Evolutionary conservation across 2,888 invertebrate genomes (phyloP), one percentile per base, ranked within the genome.

Genomic region (Vandiemenella viatica): DNA sequence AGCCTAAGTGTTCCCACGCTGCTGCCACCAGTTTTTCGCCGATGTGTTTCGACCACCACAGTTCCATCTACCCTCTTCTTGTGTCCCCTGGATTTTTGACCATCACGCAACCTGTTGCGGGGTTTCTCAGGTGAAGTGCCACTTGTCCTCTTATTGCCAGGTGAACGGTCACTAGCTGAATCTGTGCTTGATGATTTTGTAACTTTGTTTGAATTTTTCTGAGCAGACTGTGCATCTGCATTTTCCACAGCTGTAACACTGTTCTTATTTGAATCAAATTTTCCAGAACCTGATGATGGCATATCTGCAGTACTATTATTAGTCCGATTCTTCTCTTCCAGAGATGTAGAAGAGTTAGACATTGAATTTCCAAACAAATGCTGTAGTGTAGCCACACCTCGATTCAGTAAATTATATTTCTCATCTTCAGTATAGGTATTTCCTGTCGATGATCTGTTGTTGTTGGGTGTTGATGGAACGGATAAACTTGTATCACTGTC

Each of bases 351-450:
- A 21, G 46, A 46, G 5, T n/a, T 17, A 40, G 46, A 46, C 16
- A 22, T 43, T 13, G 48, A 43, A 17, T 48, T 48, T 19, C 50
- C 48, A 46, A 53, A 53, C 13, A 53, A 49, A 22, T 53, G 53
- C 22, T 53, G 53, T 15, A 53, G 26, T 18, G 53, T 53, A n/a
- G 53, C 50, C 22, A 53, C 50, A 17, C 50, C 53, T 38, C 48
- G 45, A 16, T 26, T 43, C 8, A 23, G 43, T 16, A 42, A 15
- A 40, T 43, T 51, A 17, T 18, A 32, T 17, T 51, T 46, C 7
- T 44, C 47, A 26, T 46, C 47, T 19, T 16, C n/a, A 21, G 37
- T 40, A 38, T 45, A 45, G 45, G 10, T 22, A 42, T 26, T 43
- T 7, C 13, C 21, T 16, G 13, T 41, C 7, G 13, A 10, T 10